A percentile compares a stretch with the other conserved stretches of the same genome.
Conservation (phyloP, 37 sponge, comb jelly and placozoan genomes). For the Aplysina aerophoba region DNA sequence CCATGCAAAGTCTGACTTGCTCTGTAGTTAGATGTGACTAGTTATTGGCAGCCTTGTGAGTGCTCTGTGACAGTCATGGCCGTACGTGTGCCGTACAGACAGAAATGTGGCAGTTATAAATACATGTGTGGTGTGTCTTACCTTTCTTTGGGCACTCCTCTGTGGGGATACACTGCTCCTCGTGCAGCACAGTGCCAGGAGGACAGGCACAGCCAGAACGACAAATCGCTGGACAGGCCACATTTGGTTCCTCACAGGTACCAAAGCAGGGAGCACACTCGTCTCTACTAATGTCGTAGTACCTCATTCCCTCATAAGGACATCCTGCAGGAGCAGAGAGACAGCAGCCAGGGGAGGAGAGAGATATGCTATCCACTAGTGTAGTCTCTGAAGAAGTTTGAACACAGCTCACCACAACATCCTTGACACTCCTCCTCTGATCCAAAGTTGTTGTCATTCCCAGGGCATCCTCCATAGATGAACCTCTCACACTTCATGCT, state of each 20-base stretch:
- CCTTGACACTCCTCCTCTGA: neutral
- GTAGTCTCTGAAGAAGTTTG: no score
- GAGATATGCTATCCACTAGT: neutral
- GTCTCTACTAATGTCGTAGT: neutral
- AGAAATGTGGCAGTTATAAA: neutral
- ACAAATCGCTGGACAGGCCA: constrained; percentile 31
- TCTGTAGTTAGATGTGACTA: neutral
- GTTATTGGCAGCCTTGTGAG: no score
- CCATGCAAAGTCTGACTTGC: neutral
- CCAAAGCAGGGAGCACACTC: constrained; percentile 33
- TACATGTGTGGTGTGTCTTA: no score
- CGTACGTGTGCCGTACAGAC: neutral
- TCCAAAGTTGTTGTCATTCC: constrained; percentile 50
- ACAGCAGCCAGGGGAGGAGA: neutral
- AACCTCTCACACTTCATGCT: constrained; percentile 44
- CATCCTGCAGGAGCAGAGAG: neutral
- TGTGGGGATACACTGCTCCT: neutral
- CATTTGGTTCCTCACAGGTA: constrained; percentile 41
- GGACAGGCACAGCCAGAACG: constrained; percentile 50
- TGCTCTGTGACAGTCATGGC: neutral
- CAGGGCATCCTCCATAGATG: constrained; percentile 49
- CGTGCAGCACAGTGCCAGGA: constrained; percentile 32
- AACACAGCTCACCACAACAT: neutral
- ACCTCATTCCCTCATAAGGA: neutral
- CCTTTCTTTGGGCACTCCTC: neutral